Percentiles rank a stretch among this genome's conserved stretches.
phyloP scores from a whole-genome alignment of 2,888 invertebrate genomes.

The Synergus gifuensis region DNA sequence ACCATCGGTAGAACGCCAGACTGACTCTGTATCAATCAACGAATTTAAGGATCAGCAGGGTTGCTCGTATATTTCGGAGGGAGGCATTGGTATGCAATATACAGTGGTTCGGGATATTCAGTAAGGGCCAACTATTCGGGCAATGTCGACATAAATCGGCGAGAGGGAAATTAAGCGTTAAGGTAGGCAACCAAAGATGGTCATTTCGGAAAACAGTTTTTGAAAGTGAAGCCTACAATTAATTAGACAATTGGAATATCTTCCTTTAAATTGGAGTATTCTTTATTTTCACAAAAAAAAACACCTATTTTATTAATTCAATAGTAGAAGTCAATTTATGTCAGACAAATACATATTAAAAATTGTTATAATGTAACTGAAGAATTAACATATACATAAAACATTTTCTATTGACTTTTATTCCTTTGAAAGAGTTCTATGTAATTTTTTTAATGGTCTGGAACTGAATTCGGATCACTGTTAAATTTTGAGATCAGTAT shows the following conservation, averaged over 20 bases:
- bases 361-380: too few species aligned
- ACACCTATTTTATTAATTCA: too few species aligned
- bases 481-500: conserved; percentile 14
- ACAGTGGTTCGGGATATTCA: conserved; percentile 57
- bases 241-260: too few species aligned
- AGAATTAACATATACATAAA: too few species aligned
- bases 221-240: too few species aligned
- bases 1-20: conserved; percentile 18
- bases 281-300: too few species aligned
- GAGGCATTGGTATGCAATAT: conserved; percentile 64
- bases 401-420: neutral
- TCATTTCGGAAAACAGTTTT: too few species aligned
- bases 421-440: neutral
- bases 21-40: conserved; percentile 42
- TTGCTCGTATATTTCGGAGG: neutral
- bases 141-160: conserved; percentile 57
- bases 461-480: conserved; percentile 20
- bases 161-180: conserved; percentile 31
- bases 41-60: conserved; percentile 46
- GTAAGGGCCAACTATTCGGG: conserved; percentile 58
- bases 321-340: too few species aligned
- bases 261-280: too few species aligned
- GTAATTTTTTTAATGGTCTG: conserved; percentile 3
- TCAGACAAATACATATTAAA: too few species aligned
- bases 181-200: neutral